Evolutionary conservation across 2,113 vertebrate species (phyloP).

Genomic region (Misgurnus mizolepis): DNA sequence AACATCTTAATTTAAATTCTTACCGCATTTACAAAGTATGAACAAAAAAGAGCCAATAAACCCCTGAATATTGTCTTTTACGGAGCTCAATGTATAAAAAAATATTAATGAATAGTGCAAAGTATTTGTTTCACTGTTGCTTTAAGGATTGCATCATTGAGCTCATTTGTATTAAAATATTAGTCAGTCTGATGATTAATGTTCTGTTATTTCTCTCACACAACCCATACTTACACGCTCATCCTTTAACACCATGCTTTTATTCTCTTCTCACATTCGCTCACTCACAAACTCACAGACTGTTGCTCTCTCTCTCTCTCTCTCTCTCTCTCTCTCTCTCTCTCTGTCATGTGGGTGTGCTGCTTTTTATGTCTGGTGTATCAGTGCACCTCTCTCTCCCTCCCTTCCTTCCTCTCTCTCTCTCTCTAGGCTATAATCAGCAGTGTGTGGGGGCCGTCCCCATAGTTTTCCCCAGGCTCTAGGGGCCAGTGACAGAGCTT

Average conservation of each 20-base stretch:
- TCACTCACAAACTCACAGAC: constrained; percentile 31
- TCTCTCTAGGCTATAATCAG: constrained; percentile 41
- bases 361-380: constrained; percentile 15
- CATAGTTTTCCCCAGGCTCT: constrained; percentile 26
- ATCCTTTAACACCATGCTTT: constrained; percentile 40
- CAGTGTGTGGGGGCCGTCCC: constrained; percentile 38
- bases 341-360: constrained; percentile 22
- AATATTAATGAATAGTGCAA: not conserved
- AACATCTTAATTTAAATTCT: no score
- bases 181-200: constrained; percentile 32
- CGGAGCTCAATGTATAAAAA: not conserved
- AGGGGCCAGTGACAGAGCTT: constrained; percentile 43
- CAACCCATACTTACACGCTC: constrained; percentile 27
- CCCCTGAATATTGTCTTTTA: not conserved
- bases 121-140: not conserved
- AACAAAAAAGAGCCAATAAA: not conserved
- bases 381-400: not conserved
- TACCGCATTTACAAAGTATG: no score
- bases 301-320: constrained; percentile 18
- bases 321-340: constrained; percentile 24
- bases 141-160: not conserved
- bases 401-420: constrained; percentile 8
- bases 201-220: constrained; percentile 8
- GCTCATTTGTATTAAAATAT: constrained; percentile 33
- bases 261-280: constrained; percentile 23